Base-by-base conservation (phyloP, 2,888 invertebrate species). In the Augochlorella aurata region DNA sequence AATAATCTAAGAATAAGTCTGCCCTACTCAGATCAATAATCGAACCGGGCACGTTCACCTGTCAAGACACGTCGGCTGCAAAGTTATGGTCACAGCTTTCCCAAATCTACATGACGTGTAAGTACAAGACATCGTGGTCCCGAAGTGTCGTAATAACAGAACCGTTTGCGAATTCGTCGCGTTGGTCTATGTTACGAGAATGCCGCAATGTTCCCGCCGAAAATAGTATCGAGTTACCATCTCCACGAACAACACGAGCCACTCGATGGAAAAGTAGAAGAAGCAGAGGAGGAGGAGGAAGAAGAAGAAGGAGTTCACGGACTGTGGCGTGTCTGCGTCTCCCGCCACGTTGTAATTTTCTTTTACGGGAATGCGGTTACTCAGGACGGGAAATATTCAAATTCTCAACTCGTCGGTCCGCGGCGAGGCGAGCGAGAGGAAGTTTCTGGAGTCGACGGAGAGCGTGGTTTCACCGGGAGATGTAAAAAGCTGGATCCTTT, bases 401-500 rank as follows among this genome's bases (percentile, higher is more conserved):
- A 74, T 66, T 66, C 44, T 52, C 74, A 10, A 38, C 65, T 52
- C 38, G 63, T 44, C 38, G 63, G n/a, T 24, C 47, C 24, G 24
- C 49, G 18, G 38, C 2, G 12, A n/a, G n/a, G n/a, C 38, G 44
- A 65, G 63, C n/a, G 47, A 24, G 10, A 9, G 47, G 45, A 58
- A 75, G 65, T 69, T 74, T 29, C 75, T 12, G 44, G 61, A 24
- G 61, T 45, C 24, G 38, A 24, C 10, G 58, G 52, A 50, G 24
- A 45, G 44, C 38, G 65, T 9, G 65, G 65, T 45, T 49, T 50
- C 14, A n/a, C 49, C 24, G 0, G 29, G 16, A 12, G n/a, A 65
- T 7, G 47, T 38, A 21, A 72, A n/a, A 72, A 74, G 65, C 67
- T 67, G 77, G 70, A 83, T 85, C 77, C 85, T 83, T 83, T 83